Conservation (phyloP, 2,888 invertebrate genomes). For the Dugesia japonica region DNA sequence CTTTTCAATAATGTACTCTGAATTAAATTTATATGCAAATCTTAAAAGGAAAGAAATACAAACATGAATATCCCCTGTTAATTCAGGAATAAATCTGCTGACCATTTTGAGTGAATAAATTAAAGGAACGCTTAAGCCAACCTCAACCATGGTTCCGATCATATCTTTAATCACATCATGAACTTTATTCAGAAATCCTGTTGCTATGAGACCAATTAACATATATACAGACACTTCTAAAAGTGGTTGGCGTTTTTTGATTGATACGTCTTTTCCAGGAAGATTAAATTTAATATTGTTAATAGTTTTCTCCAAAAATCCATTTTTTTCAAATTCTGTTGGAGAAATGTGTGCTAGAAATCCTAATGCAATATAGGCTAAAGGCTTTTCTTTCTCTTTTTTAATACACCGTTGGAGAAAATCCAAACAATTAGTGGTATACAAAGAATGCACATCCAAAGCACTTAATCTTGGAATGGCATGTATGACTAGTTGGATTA, state of each 20-base stretch:
- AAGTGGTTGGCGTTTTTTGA: slow-evolving; percentile 40
- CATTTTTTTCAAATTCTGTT: slow-evolving; percentile 24
- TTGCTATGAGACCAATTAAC: slow-evolving; percentile 74
- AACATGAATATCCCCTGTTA: slow-evolving; percentile 76
- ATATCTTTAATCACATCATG: slow-evolving; percentile 57
- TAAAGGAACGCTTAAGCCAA: slow-evolving; percentile 64
- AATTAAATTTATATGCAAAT: neutral
- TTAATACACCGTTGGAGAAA: slow-evolving; percentile 51
- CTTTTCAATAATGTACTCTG: slow-evolving; percentile 53
- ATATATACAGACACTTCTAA: slow-evolving; percentile 76
- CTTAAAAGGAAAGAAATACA: slow-evolving; percentile 50
- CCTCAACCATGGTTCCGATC: slow-evolving; percentile 74
- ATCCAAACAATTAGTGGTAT: neutral
- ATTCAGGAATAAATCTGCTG: slow-evolving; percentile 66
- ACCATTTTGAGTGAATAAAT: slow-evolving; percentile 77
- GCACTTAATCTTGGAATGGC: slow-evolving; percentile 3
- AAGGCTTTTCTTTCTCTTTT: slow-evolving; percentile 61
- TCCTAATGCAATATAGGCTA: slow-evolving; percentile 75
- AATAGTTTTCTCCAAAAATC: neutral
- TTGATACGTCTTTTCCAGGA: slow-evolving; percentile 30
- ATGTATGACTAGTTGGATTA: neutral
- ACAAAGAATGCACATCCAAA: neutral
- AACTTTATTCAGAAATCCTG: slow-evolving; percentile 59
- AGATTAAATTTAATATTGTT: slow-evolving; percentile 14
- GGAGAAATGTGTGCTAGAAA: slow-evolving; percentile 55